phyloP scores from a whole-genome alignment of 2,113 vertebrate species.

The Phaetusa simplex region DNA sequence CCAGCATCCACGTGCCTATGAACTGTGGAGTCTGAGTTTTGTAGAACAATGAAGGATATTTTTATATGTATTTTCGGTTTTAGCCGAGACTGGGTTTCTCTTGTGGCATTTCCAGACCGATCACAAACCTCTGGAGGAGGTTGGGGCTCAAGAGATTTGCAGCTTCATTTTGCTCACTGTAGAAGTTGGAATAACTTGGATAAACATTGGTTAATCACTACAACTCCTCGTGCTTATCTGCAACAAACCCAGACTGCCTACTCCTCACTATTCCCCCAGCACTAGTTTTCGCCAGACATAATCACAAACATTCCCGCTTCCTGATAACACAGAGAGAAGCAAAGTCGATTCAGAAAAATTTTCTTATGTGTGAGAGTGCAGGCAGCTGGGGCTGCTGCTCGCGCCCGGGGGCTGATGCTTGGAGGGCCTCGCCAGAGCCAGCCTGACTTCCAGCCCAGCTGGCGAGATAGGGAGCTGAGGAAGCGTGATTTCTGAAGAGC shows the following conservation, averaged over 20 bases:
- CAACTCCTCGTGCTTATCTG: conserved; percentile 25
- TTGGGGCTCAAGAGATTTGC: neutral
- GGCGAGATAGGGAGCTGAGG: neutral
- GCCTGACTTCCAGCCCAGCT: neutral
- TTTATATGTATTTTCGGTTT: neutral
- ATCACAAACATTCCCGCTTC: conserved; percentile 28
- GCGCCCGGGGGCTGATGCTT: neutral
- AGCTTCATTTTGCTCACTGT: neutral
- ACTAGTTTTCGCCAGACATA: conserved; percentile 9
- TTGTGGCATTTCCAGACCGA: neutral
- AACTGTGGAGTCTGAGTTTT: neutral
- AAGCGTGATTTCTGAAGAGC: neutral
- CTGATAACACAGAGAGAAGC: conserved; percentile 3
- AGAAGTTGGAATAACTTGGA: conserved; percentile 23
- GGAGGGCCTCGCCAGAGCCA: neutral
- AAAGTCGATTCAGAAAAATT: neutral
- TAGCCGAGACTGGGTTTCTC: neutral
- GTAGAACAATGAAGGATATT: neutral
- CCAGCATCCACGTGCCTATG: neutral
- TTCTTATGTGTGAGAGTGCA: neutral
- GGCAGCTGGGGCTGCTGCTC: neutral
- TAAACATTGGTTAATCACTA: conserved; percentile 30
- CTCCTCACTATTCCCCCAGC: neutral
- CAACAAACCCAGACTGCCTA: neutral
- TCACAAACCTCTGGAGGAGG: conserved; percentile 3